phyloP scores from a whole-genome alignment of 2,113 vertebrate genomes.

The Chiloscyllium plagiosum region DNA sequence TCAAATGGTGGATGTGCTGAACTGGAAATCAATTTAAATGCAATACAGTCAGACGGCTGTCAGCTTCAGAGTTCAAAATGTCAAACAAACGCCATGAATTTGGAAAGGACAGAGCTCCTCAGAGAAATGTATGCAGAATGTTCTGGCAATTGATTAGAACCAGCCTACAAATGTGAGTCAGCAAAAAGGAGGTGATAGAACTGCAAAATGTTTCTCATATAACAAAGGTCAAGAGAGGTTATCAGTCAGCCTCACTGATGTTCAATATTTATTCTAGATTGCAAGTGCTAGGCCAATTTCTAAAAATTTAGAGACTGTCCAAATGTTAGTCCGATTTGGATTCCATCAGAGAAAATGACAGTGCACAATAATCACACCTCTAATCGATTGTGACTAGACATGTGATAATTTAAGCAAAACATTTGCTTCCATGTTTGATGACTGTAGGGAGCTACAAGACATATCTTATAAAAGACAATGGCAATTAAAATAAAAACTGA shows the following conservation, averaged over 20 bases:
- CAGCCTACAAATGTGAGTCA: not conserved
- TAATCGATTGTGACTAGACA: not conserved
- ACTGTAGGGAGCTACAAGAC: not conserved
- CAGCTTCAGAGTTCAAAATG: constrained; percentile 6
- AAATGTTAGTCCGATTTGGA: not conserved
- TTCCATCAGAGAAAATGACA: not conserved
- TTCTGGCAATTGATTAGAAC: not conserved
- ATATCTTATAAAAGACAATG: not conserved
- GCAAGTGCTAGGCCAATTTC: not conserved
- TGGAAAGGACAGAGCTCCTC: not conserved
- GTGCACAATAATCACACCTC: not conserved
- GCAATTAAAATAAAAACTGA: not conserved
- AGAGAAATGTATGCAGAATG: not conserved
- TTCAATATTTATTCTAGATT: not conserved
- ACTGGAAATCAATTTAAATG: constrained; percentile 18
- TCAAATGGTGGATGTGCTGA: not conserved
- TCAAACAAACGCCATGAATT: constrained; percentile 9
- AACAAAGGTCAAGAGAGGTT: not conserved
- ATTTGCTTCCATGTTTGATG: not conserved
- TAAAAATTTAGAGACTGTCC: not conserved
- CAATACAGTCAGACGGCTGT: not conserved
- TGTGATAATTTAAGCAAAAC: not conserved
- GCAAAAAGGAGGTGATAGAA: not conserved
- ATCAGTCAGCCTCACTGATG: not conserved
- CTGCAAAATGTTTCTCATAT: not conserved